These are phyloP conservation scores for Cichladusa arquata DNA, from an alignment of 2,113 vertebrate species.

Conservation along the genomic window DNA sequence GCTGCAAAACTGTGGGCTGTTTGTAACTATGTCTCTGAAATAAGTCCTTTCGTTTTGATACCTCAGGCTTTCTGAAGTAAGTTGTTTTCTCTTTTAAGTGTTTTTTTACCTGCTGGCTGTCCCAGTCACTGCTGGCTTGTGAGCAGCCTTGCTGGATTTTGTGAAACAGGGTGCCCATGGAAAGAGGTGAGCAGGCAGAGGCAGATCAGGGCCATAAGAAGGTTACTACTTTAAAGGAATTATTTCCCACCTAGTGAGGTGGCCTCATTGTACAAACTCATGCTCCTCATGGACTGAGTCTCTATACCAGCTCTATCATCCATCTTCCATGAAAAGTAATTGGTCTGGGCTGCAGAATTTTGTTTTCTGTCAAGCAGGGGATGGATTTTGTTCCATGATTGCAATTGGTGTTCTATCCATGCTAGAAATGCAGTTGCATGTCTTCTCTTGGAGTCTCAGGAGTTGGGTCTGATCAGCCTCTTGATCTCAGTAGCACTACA, in stretches of 20 bases:
- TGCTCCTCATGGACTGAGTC: not conserved
- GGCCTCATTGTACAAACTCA: not conserved
- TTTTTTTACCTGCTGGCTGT: not conserved
- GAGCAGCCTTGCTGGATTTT: not conserved
- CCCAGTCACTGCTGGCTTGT: not conserved
- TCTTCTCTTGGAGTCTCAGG: not conserved
- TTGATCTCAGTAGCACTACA: not conserved
- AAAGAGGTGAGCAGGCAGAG: constrained; percentile 1
- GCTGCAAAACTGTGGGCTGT: not conserved
- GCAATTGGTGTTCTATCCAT: not conserved
- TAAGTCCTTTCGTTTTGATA: not conserved
- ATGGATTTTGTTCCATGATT: not conserved
- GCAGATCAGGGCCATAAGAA: not conserved
- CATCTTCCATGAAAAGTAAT: not conserved
- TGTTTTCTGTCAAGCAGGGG: not conserved
- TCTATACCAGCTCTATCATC: not conserved
- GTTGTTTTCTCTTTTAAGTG: not conserved
- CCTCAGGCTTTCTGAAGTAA: not conserved
- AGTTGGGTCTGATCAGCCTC: not conserved
- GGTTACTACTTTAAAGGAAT: not conserved
- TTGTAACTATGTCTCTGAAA: not conserved
- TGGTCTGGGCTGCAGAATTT: not conserved
- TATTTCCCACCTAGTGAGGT: not conserved
- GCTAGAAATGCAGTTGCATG: not conserved
- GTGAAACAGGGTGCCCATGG: not conserved